These are phyloP conservation scores for Nycticebus coucang DNA, from an alignment of 2,113 vertebrate species.

Conservation along the genomic window DNA sequence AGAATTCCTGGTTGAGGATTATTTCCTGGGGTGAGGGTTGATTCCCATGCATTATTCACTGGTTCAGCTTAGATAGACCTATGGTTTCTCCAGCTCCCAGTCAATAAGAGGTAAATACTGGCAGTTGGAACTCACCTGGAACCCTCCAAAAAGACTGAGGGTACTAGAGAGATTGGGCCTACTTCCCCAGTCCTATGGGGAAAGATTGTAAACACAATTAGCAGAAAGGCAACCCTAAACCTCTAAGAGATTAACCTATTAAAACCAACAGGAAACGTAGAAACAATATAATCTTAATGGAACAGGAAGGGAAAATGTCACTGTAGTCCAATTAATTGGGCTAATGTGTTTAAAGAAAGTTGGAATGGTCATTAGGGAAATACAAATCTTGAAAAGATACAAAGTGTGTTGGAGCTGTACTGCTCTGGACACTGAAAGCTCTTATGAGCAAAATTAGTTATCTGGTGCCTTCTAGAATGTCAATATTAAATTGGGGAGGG, in stretches of 20 bases:
- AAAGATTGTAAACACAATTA: background rate
- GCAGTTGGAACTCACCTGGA: background rate
- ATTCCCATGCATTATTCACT: background rate
- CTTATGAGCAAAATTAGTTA: background rate
- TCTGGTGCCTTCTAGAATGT: background rate
- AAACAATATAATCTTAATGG: slow-evolving; percentile 24
- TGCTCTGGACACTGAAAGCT: background rate
- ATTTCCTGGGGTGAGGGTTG: background rate
- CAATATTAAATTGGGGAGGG: background rate
- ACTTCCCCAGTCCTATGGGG: background rate
- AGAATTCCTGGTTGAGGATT: background rate
- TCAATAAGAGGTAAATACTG: background rate
- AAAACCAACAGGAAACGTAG: slow-evolving; percentile 39
- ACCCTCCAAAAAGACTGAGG: background rate
- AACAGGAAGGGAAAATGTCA: background rate
- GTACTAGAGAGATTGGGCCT: background rate
- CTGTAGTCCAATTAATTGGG: background rate
- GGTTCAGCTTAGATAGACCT: background rate
- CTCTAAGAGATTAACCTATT: background rate
- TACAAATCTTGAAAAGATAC: background rate
- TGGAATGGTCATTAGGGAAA: background rate
- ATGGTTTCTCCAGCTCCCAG: background rate
- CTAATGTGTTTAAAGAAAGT: background rate
- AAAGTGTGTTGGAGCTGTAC: background rate
- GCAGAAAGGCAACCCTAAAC: background rate